These are phyloP conservation scores for Orthosia incerta DNA, from an alignment of 2,888 invertebrate genomes.

Conservation along the genomic window DNA sequence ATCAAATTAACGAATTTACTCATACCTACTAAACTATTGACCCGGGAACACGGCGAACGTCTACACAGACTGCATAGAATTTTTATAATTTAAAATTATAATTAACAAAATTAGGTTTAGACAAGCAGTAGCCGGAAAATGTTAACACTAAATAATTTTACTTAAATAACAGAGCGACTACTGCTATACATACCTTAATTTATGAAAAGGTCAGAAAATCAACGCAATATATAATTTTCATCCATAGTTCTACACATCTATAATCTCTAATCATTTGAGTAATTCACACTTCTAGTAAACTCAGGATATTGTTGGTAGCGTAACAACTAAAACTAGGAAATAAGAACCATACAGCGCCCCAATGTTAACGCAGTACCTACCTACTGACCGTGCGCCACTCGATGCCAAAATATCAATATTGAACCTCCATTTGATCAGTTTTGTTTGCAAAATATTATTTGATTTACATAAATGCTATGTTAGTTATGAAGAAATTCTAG, in stretches of 20 bases:
- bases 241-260: background rate
- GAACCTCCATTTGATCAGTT: no score
- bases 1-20: constrained; percentile 13
- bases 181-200: background rate
- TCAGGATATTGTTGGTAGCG: constrained; percentile 11
- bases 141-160: background rate
- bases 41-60: background rate
- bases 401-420: no score
- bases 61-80: background rate
- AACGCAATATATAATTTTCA: background rate
- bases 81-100: constrained; percentile 1
- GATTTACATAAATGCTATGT: no score
- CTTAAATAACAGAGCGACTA: background rate
- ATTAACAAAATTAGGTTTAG: background rate
- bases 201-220: background rate
- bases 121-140: no score
- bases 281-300: constrained; percentile 19
- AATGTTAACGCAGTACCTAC: no score
- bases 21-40: constrained; percentile 12
- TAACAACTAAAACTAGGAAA: constrained; percentile 23
- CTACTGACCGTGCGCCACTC: no score
- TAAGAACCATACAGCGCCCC: constrained; percentile 37
- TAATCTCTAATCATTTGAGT: background rate
- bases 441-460: no score
- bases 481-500: no score